Conservation (phyloP, 2,888 invertebrate genomes). For the Polylopha cassiicola region DNA sequence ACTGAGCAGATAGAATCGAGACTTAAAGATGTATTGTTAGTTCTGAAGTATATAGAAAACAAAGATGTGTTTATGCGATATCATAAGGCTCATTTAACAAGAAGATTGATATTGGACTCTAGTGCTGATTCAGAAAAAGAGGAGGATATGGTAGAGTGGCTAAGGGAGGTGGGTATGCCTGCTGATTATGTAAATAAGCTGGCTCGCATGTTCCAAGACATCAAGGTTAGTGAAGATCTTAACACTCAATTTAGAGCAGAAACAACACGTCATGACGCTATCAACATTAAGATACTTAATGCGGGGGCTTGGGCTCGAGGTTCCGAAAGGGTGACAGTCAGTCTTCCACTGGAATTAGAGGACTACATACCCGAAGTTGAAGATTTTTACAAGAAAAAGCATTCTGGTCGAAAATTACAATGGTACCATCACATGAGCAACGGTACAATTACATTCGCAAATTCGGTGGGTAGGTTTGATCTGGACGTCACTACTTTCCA, state of each 20-base stretch:
- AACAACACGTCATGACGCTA: slow-evolving; percentile 88
- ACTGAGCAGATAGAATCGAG: slow-evolving; percentile 97
- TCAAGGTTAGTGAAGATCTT: slow-evolving; percentile 97
- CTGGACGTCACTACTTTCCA: slow-evolving; percentile 99
- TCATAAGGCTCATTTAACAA: slow-evolving; percentile 97
- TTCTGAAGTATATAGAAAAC: slow-evolving; percentile 98
- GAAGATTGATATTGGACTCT: slow-evolving; percentile 96
- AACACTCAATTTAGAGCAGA: slow-evolving; percentile 94
- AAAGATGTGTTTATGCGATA: slow-evolving; percentile 99
- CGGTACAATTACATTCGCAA: slow-evolving; percentile 97
- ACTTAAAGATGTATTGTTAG: slow-evolving; percentile 94
- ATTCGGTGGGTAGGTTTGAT: slow-evolving; percentile 95
- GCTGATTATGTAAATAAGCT: slow-evolving; percentile 99
- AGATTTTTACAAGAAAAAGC: slow-evolving; percentile 98
- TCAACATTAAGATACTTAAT: slow-evolving; percentile 98
- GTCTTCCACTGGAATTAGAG: slow-evolving; percentile 97
- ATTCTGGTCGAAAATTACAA: slow-evolving; percentile 97
- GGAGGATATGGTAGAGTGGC: slow-evolving; percentile 99
- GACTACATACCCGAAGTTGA: slow-evolving; percentile 99
- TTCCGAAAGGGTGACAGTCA: slow-evolving; percentile 95
- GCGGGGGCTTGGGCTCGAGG: slow-evolving; percentile 99
- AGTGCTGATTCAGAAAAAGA: slow-evolving; percentile 99
- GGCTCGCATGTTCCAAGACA: slow-evolving; percentile 98
- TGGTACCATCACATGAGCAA: slow-evolving; percentile 99
- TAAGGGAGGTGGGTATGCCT: slow-evolving; percentile 99